These are phyloP conservation scores for Microcaecilia unicolor DNA, from an alignment of 2,797 vertebrate genomes.

Conservation along the genomic window DNA sequence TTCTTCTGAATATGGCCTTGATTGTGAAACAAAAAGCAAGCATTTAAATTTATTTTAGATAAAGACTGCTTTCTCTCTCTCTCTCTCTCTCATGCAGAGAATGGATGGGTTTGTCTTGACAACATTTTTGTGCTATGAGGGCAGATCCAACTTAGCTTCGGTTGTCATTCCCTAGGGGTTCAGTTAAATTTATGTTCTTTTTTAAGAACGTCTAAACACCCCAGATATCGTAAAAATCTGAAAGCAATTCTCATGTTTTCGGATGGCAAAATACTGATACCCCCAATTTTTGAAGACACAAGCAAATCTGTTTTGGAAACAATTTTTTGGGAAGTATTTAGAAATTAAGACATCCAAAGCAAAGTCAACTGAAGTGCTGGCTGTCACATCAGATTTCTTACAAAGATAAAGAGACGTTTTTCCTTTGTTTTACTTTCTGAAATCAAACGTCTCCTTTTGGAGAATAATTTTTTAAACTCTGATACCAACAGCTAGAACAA, in stretches of 20 bases:
- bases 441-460: slow-evolving; percentile 63
- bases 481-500: slow-evolving; percentile 68
- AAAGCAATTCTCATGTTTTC: too few relatives aligned
- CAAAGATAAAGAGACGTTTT: slow-evolving; percentile 44
- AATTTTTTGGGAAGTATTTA: too few relatives aligned
- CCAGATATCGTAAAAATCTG: too few relatives aligned
- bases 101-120: slow-evolving; percentile 59
- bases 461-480: slow-evolving; percentile 58
- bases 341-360: too few relatives aligned
- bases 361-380: too few relatives aligned
- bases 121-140: slow-evolving; percentile 52
- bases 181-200: too few relatives aligned
- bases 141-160: too few relatives aligned
- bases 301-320: slow-evolving; percentile 51
- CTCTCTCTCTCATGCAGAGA: slow-evolving; percentile 61
- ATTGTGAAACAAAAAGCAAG: slow-evolving; percentile 68
- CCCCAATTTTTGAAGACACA: too few relatives aligned
- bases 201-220: too few relatives aligned
- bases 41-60: slow-evolving; percentile 62
- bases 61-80: slow-evolving; percentile 56
- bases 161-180: too few relatives aligned
- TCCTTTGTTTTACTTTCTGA: slow-evolving; percentile 46
- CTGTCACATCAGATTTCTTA: slow-evolving; percentile 41
- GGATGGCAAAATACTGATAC: too few relatives aligned
- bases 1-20: slow-evolving; percentile 65